Conservation (phyloP, 2,888 invertebrate genomes). For the Parochlus steinenii region DNA sequence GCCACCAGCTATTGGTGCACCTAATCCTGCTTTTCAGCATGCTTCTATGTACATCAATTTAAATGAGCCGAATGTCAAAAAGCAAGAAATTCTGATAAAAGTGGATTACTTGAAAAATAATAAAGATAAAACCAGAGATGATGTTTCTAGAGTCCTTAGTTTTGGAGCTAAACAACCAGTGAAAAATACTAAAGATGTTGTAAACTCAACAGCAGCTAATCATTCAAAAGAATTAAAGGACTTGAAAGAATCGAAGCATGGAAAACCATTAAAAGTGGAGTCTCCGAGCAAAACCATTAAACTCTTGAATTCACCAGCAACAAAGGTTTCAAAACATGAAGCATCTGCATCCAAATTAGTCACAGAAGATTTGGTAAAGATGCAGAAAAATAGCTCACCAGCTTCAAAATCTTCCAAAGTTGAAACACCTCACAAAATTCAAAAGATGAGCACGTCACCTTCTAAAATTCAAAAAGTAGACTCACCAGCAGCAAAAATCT, state of each 20-base stretch:
- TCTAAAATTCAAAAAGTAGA: too few relatives aligned
- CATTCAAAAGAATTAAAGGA: not conserved
- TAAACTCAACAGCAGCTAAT: not conserved
- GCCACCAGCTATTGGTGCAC: too few relatives aligned
- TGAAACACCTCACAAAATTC: too few relatives aligned
- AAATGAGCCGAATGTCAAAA: not conserved
- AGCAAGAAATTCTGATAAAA: conserved; percentile 15
- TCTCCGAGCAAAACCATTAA: not conserved
- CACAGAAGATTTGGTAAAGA: too few relatives aligned
- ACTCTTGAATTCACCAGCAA: not conserved
- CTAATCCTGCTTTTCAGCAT: too few relatives aligned
- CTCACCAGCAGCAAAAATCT: too few relatives aligned
- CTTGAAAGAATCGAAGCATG: not conserved
- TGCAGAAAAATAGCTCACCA: too few relatives aligned
- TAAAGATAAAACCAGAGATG: conserved; percentile 23
- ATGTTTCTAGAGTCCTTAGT: conserved; percentile 25
- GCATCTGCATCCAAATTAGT: too few relatives aligned
- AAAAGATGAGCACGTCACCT: too few relatives aligned
- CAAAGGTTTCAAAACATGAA: not conserved
- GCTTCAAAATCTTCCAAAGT: too few relatives aligned
- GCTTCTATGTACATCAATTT: too few relatives aligned
- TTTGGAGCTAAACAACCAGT: conserved; percentile 17
- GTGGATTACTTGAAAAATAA: conserved; percentile 15
- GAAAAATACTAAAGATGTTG: not conserved
- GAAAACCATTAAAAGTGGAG: not conserved